A percentile compares a stretch with the other conserved stretches of the same genome.
phyloP scores from a whole-genome alignment of 2,888 invertebrate genomes.

The Volucella inflata region DNA sequence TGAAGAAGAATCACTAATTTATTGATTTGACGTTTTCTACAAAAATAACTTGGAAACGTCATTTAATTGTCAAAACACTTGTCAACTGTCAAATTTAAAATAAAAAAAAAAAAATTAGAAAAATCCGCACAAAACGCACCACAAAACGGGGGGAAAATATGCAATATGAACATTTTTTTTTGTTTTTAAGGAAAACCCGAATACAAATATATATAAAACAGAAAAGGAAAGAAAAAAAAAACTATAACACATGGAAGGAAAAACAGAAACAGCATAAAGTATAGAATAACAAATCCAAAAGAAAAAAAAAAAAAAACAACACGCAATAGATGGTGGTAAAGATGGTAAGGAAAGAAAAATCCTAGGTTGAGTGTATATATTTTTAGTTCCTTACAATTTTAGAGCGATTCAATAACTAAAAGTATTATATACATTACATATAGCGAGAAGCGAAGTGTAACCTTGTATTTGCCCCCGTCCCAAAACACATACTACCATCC shows the following conservation, averaged over 20 bases:
- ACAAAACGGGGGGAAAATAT: neutral
- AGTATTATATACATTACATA: conserved; percentile 79
- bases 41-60: conserved; percentile 1
- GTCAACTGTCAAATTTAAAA: conserved; percentile 32
- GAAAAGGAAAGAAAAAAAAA: conserved; percentile 40
- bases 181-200: conserved; percentile 23
- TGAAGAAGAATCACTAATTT: no score
- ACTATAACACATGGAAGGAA: conserved; percentile 27
- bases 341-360: conserved; percentile 45
- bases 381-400: conserved; percentile 80
- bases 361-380: conserved; percentile 74
- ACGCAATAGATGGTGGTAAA: conserved; percentile 53
- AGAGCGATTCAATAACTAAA: conserved; percentile 81
- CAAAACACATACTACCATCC: conserved; percentile 75
- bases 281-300: conserved; percentile 18
- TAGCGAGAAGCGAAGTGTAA: conserved; percentile 78
- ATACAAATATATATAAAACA: neutral
- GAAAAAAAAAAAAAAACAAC: conserved; percentile 35
- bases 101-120: conserved; percentile 2
- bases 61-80: conserved; percentile 17
- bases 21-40: neutral
- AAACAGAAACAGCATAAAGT: conserved; percentile 15
- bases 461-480: conserved; percentile 79
- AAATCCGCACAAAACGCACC: conserved; percentile 3
- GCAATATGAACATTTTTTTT: neutral